Percentiles rank a stretch among this genome's conserved stretches.
phyloP scores from a whole-genome alignment of 2,113 vertebrate genomes.

The Syngnathus scovelli region DNA sequence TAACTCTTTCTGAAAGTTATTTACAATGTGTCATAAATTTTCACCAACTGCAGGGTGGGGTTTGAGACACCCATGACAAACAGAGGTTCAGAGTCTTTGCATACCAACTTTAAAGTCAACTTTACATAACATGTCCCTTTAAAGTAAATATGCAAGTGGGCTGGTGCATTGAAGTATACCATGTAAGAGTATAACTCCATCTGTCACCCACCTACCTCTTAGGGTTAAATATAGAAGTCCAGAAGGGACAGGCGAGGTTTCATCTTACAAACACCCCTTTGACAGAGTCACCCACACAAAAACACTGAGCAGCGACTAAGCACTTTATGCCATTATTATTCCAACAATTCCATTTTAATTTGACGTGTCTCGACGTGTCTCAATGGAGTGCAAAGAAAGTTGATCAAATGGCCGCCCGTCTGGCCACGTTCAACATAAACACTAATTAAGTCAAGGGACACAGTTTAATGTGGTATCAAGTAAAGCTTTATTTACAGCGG shows the following conservation, averaged over 20 bases:
- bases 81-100: neutral
- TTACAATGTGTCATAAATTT: neutral
- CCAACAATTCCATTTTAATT: neutral
- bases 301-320: slow-evolving; percentile 30
- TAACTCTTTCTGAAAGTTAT: neutral
- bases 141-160: slow-evolving; percentile 24
- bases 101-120: neutral
- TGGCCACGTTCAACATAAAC: neutral
- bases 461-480: neutral
- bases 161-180: slow-evolving; percentile 43
- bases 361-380: neutral
- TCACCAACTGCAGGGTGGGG: neutral
- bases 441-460: neutral
- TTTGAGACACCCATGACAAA: neutral
- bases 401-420: neutral
- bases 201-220: slow-evolving; percentile 41
- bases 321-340: neutral
- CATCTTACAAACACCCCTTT: slow-evolving; percentile 60
- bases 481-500: neutral
- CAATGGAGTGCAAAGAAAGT: neutral
- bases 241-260: slow-evolving; percentile 63
- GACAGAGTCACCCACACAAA: slow-evolving; percentile 35
- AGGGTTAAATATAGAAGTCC: slow-evolving; percentile 71
- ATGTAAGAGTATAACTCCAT: slow-evolving; percentile 69
- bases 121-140: neutral